phyloP scores from a whole-genome alignment of 2,113 vertebrate genomes.

The Pituophis catenifer region DNA sequence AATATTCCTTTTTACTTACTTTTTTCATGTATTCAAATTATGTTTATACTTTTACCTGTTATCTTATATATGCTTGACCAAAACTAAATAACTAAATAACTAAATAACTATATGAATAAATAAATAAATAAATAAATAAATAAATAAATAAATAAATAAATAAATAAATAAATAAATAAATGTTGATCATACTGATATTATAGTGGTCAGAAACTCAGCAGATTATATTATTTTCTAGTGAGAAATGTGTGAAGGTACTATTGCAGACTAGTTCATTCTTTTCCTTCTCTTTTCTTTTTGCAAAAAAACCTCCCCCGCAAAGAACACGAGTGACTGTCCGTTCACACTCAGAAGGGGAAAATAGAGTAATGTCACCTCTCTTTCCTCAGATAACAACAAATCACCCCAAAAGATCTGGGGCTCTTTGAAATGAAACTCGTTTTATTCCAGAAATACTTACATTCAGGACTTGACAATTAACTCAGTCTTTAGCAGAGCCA shows the following conservation, averaged over 20 bases:
- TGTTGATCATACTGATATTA: conserved; percentile 21
- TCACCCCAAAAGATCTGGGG: background rate
- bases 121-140: too few relatives aligned
- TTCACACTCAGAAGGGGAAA: background rate
- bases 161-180: background rate
- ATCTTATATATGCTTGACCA: too few relatives aligned
- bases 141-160: too few relatives aligned
- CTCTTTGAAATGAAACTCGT: background rate
- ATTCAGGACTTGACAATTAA: background rate
- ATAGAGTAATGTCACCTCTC: background rate
- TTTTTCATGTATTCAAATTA: too few relatives aligned
- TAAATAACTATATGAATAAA: too few relatives aligned
- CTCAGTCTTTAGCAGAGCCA: background rate
- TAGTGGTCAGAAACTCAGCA: conserved; percentile 28
- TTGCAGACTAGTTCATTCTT: conserved; percentile 14
- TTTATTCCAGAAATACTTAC: background rate
- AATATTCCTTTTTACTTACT: too few relatives aligned
- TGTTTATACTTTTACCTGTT: too few relatives aligned
- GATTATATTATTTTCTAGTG: background rate
- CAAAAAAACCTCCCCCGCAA: background rate
- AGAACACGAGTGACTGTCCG: background rate
- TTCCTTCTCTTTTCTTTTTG: background rate
- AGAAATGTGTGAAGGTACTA: background rate
- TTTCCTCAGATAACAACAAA: background rate
- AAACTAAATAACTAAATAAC: too few relatives aligned